phyloP scores from a whole-genome alignment of 1,140 invertebrate species.

The Bombus ignitus region DNA sequence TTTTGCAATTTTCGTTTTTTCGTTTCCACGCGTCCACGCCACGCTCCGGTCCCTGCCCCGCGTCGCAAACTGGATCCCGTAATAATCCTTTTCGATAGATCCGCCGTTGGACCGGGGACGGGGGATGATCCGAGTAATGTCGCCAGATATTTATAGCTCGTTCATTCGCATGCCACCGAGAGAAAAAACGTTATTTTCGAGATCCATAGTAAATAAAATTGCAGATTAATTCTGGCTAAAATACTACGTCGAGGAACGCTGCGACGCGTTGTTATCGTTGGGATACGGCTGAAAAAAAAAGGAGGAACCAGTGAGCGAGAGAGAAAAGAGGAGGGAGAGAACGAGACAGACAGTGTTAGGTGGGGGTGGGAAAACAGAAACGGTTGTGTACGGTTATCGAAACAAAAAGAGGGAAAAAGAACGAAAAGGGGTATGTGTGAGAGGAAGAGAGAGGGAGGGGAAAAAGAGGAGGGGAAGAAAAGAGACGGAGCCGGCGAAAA shows the following conservation, averaged over 20 bases:
- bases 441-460: background rate
- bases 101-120: background rate
- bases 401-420: conserved; percentile 10
- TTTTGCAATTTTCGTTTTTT: conserved; percentile 17
- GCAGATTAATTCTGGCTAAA: conserved; percentile 54
- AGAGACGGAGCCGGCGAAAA: background rate
- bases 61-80: conserved; percentile 21
- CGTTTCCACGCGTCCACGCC: conserved; percentile 3
- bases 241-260: conserved; percentile 49
- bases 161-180: conserved; percentile 29
- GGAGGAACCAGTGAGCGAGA: background rate
- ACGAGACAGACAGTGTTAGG: background rate
- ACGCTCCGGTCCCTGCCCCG: background rate
- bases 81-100: conserved; percentile 54
- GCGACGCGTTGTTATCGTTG: conserved; percentile 49
- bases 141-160: conserved; percentile 45
- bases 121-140: conserved; percentile 49
- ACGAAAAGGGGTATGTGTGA: background rate
- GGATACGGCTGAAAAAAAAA: conserved; percentile 19
- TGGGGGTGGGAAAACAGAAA: conserved; percentile 46
- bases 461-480: no score
- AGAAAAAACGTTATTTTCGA: conserved; percentile 49
- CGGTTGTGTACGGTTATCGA: conserved; percentile 32
- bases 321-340: background rate
- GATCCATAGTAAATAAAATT: conserved; percentile 54